Conservation (phyloP, 2,888 invertebrate genomes). For the Chydorus sphaericus region DNA sequence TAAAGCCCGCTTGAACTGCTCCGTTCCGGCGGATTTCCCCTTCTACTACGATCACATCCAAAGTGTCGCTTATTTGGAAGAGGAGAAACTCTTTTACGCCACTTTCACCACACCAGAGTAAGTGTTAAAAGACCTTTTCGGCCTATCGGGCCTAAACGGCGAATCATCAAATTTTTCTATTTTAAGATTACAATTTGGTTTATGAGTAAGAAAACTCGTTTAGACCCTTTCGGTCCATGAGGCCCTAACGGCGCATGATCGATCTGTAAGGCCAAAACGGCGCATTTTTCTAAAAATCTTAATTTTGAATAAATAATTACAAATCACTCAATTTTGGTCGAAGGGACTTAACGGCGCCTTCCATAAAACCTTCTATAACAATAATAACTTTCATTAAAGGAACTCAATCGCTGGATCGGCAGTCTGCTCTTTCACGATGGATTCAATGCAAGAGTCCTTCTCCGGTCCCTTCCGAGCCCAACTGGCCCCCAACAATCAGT, state of each 20-base stretch:
- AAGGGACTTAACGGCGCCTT: too few relatives aligned
- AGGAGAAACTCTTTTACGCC: slow-evolving; percentile 63
- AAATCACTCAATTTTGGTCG: too few relatives aligned
- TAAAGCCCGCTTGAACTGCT: slow-evolving; percentile 71
- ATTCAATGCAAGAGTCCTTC: slow-evolving; percentile 63
- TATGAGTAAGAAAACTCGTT: too few relatives aligned
- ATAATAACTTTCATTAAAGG: slow-evolving; percentile 27
- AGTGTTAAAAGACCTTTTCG: too few relatives aligned
- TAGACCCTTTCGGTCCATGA: too few relatives aligned
- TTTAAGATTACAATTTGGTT: too few relatives aligned
- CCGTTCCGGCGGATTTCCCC: slow-evolving; percentile 67
- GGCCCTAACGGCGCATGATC: too few relatives aligned
- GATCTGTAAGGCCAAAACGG: too few relatives aligned
- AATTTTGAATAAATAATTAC: too few relatives aligned
- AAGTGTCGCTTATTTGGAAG: slow-evolving; percentile 58
- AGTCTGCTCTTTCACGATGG: slow-evolving; percentile 76
- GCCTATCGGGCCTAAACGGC: too few relatives aligned
- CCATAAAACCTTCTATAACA: not conserved
- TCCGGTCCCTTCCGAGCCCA: slow-evolving; percentile 76
- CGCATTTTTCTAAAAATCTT: too few relatives aligned
- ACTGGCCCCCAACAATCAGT: slow-evolving; percentile 54
- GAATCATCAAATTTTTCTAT: too few relatives aligned
- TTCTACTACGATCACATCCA: slow-evolving; percentile 83
- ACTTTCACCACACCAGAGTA: slow-evolving; percentile 69
- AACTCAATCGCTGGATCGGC: slow-evolving; percentile 84